Percentiles rank a stretch among this genome's conserved stretches.
Conservation (phyloP, 2,113 vertebrate genomes). For the Cynopterus brachyotis region DNA sequence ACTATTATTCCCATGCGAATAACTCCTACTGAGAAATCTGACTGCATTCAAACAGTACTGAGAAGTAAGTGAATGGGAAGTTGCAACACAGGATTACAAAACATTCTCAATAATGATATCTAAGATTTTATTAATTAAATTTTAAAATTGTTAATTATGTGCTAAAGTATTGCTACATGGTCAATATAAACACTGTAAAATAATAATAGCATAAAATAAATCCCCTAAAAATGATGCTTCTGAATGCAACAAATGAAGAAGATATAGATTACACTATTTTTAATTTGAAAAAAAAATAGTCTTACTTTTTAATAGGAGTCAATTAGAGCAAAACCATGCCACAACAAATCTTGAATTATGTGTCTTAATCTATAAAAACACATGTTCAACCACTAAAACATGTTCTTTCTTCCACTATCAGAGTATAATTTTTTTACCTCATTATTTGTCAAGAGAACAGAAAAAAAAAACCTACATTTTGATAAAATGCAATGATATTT, state of each 20-base stretch:
- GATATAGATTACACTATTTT: background rate
- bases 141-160: background rate
- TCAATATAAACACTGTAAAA: constrained; percentile 18
- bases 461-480: background rate
- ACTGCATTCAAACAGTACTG: background rate
- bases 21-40: background rate
- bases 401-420: background rate
- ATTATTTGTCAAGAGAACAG: background rate
- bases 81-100: background rate
- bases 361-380: background rate
- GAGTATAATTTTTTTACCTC: background rate
- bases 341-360: constrained; percentile 15
- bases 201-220: background rate
- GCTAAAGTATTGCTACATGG: background rate
- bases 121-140: background rate
- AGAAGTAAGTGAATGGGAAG: background rate
- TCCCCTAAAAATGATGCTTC: background rate
- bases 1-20: background rate
- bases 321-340: background rate
- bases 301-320: background rate
- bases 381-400: background rate
- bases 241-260: background rate
- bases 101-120: background rate
- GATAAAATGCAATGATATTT: background rate
- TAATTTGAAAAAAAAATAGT: background rate